Conservation (phyloP, 1,140 invertebrate genomes). For the Drosophila eugracilis region DNA sequence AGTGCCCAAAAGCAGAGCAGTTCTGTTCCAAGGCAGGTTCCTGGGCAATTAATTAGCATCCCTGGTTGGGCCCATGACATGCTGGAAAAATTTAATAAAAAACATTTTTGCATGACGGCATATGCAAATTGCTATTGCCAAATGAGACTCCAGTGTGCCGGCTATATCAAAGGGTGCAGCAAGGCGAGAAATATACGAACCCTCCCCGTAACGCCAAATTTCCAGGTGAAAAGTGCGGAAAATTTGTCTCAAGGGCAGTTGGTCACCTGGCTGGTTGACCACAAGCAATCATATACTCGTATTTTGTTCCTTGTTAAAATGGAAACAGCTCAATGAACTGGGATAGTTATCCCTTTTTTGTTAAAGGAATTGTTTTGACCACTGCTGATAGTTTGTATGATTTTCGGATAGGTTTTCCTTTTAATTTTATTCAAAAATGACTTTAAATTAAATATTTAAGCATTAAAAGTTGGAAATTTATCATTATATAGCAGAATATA, state of each 20-base stretch:
- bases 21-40: neutral
- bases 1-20: slow-evolving; percentile 14
- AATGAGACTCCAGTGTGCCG: slow-evolving; percentile 17
- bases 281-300: slow-evolving; percentile 18
- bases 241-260: slow-evolving; percentile 67
- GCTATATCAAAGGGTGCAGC: slow-evolving; percentile 70
- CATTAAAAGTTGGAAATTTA: neutral
- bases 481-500: neutral
- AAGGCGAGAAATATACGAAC: slow-evolving; percentile 53
- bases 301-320: slow-evolving; percentile 64
- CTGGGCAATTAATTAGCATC: slow-evolving; percentile 68
- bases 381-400: neutral
- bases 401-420: neutral
- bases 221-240: slow-evolving; percentile 37
- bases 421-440: neutral
- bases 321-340: slow-evolving; percentile 68
- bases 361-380: slow-evolving; percentile 16
- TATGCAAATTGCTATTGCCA: slow-evolving; percentile 73
- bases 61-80: neutral
- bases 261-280: slow-evolving; percentile 56
- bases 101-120: slow-evolving; percentile 77
- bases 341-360: slow-evolving; percentile 19
- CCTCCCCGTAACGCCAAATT: neutral
- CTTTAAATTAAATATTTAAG: neutral
- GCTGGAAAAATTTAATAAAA: slow-evolving; percentile 68